Conservation (phyloP, 2,888 invertebrate species). For the Lobophora halterata region DNA sequence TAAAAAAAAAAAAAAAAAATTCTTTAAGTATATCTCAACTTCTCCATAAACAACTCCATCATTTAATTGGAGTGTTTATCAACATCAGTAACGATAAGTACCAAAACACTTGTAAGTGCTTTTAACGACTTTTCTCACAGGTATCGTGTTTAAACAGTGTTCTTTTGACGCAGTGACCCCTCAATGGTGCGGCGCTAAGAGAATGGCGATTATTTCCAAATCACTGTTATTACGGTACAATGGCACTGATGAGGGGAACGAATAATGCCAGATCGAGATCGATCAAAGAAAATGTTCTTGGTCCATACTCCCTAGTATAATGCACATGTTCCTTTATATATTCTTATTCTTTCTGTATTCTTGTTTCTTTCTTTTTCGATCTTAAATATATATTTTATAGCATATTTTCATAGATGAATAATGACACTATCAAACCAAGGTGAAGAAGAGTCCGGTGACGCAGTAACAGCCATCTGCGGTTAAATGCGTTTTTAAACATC, state of each 20-base stretch:
- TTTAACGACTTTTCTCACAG: slow-evolving; percentile 72
- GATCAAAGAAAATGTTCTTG: slow-evolving; percentile 30
- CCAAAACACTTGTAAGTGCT: slow-evolving; percentile 34
- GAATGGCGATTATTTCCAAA: slow-evolving; percentile 65
- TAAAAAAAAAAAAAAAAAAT: too few species aligned
- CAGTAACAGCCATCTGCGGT: too few species aligned
- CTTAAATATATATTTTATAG: too few species aligned
- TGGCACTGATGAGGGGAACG: slow-evolving; percentile 49
- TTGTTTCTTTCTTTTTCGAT: too few species aligned
- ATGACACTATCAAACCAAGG: too few species aligned
- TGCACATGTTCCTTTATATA: slow-evolving; percentile 2
- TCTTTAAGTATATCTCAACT: slow-evolving; percentile 8
- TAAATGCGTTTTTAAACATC: too few species aligned
- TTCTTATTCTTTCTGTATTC: too few species aligned
- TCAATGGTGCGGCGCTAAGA: slow-evolving; percentile 41
- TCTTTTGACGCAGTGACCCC: slow-evolving; percentile 48
- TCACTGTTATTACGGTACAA: slow-evolving; percentile 73
- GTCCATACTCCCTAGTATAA: neutral
- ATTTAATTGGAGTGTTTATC: slow-evolving; percentile 15
- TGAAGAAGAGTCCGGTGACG: too few species aligned
- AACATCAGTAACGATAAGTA: slow-evolving; percentile 14
- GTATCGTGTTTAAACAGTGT: slow-evolving; percentile 63
- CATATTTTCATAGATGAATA: too few species aligned
- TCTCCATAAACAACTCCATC: too few species aligned
- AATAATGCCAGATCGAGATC: slow-evolving; percentile 34